A percentile compares a stretch with the other conserved stretches of the same genome.
These are phyloP conservation scores for Macrophya annulata DNA, from an alignment of 2,888 invertebrate genomes.

Conservation along the genomic window DNA sequence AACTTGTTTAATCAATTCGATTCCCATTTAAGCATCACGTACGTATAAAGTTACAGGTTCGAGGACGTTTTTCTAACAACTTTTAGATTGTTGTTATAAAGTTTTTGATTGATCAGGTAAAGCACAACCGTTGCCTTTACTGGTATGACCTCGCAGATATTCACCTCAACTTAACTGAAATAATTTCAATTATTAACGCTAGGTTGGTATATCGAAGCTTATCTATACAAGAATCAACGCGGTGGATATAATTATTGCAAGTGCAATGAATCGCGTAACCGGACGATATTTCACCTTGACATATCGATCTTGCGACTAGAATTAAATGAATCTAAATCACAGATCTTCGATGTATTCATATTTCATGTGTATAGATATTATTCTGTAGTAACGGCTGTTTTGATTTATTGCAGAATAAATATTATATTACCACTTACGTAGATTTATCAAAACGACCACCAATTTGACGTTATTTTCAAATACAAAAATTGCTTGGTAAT, in stretches of 20 bases:
- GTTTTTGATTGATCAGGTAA: not conserved
- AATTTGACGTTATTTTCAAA: not conserved
- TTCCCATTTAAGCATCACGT: not conserved
- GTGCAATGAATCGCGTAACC: not conserved
- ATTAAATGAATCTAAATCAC: not conserved
- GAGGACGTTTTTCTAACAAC: not conserved
- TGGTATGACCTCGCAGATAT: constrained; percentile 10
- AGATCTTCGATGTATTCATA: not conserved
- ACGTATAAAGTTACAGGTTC: not conserved
- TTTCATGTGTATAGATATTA: not conserved
- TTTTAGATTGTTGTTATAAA: not conserved
- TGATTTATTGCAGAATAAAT: not conserved
- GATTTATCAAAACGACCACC: not conserved
- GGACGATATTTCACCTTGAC: not conserved
- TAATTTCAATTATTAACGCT: constrained; percentile 26
- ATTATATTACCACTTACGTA: not conserved
- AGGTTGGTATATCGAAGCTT: not conserved
- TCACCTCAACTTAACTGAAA: constrained; percentile 21
- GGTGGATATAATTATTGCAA: constrained; percentile 4
- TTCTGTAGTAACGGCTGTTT: not conserved
- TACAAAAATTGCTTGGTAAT: not conserved
- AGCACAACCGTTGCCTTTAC: not conserved
- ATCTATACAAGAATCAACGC: not conserved
- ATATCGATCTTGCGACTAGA: not conserved
- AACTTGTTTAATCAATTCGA: constrained; percentile 10